Evolutionary conservation across 2,113 vertebrate genomes (phyloP).

Genomic region (Atrichornis clamosus): DNA sequence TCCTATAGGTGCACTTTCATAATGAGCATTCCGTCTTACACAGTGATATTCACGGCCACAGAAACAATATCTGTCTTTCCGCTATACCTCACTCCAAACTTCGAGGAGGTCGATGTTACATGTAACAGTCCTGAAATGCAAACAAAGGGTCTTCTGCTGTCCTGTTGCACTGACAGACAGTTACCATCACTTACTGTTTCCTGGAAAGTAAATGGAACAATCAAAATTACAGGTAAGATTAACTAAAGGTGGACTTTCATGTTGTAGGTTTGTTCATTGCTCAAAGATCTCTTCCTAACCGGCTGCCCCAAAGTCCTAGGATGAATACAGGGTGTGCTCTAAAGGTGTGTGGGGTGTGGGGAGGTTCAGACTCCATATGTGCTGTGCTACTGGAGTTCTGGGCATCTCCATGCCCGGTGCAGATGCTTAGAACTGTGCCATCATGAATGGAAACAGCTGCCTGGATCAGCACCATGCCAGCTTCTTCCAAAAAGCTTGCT

Average conservation of each 20-base stretch:
- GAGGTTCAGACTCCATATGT: background rate
- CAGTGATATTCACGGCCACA: background rate
- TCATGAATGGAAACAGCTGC: background rate
- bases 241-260: background rate
- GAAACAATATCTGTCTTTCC: background rate
- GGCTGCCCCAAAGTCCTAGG: background rate
- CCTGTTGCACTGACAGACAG: slow-evolving; percentile 61
- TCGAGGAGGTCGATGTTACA: background rate
- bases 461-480: background rate
- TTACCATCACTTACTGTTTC: background rate
- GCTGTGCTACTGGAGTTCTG: background rate
- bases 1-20: slow-evolving; percentile 60
- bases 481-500: background rate
- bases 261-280: background rate
- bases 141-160: background rate
- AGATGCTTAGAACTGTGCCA: background rate
- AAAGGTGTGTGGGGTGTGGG: background rate
- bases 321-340: background rate
- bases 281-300: background rate
- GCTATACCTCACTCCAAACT: background rate
- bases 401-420: background rate
- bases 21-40: accelerated
- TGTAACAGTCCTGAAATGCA: slow-evolving; percentile 56
- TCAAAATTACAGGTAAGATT: slow-evolving; percentile 65
- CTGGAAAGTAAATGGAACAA: slow-evolving; percentile 63